Percentiles rank a stretch among this genome's conserved stretches.
Conservation (phyloP, 2,888 invertebrate genomes). For the Drosophila atripex region DNA sequence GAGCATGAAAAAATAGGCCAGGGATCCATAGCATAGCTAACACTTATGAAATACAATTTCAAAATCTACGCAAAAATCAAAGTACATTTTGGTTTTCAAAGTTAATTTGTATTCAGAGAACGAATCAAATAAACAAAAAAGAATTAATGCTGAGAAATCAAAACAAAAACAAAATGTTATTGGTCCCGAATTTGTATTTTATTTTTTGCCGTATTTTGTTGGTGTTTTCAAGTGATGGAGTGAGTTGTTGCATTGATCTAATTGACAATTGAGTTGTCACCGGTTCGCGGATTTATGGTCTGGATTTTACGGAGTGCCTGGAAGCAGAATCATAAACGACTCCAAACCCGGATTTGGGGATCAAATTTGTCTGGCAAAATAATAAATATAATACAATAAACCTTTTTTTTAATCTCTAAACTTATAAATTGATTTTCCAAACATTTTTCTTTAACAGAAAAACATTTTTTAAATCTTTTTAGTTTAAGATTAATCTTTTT, state of each 20-base stretch:
- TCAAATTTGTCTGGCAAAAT: not conserved
- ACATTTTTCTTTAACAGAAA: too few species aligned
- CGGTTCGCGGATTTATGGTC: constrained; percentile 45
- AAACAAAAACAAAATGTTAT: constrained; percentile 39
- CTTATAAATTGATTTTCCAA: too few species aligned
- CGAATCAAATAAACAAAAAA: constrained; percentile 17
- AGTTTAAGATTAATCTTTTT: too few species aligned
- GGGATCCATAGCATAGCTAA: constrained; percentile 31
- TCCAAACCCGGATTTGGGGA: constrained; percentile 10
- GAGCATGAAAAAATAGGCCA: constrained; percentile 33
- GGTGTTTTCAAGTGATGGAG: constrained; percentile 43
- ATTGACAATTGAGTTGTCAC: constrained; percentile 59
- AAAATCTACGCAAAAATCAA: constrained; percentile 31
- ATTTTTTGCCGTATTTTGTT: constrained; percentile 15
- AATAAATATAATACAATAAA: too few species aligned
- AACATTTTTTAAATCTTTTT: too few species aligned
- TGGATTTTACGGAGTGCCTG: constrained; percentile 22
- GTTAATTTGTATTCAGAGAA: constrained; percentile 37
- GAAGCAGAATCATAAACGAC: constrained; percentile 3
- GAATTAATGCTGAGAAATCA: constrained; percentile 28
- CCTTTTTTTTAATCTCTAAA: too few species aligned
- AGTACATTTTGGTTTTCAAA: constrained; percentile 18
- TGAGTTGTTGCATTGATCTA: constrained; percentile 61
- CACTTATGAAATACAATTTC: constrained; percentile 16
- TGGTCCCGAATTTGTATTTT: constrained; percentile 22